Evolutionary conservation across 1,140 invertebrate genomes (phyloP), one percentile per base, ranked within the genome.

Genomic region (Manduca sexta): DNA sequence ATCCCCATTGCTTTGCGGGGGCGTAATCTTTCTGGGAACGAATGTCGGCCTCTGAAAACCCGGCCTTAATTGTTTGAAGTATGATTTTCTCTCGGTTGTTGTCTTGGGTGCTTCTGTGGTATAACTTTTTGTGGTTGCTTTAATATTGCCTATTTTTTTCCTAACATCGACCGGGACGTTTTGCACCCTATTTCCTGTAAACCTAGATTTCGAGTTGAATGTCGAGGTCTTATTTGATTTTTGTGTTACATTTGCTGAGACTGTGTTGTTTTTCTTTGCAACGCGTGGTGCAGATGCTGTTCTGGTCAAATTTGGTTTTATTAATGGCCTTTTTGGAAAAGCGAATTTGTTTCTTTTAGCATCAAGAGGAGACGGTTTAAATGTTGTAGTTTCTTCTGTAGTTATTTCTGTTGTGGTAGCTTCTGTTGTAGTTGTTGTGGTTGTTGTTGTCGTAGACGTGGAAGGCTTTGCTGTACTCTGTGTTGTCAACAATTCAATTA

Each of bases 161-260:
- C 64, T 76, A 11, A 74, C 37, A 52, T 86, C 84, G 16, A 86
- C 49, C 11, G 83, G 85, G 5, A 85, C 74, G 35, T 87, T 87
- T 68, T 86, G 85, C 14, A 69, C 55, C 31, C 85, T 69, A 33
- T 55, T 75, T 0, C 40, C 68, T 8, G 72, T 64, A 45, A 81
- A 81, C 45, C 83, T 63, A 5, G 73, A 69, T 52, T 77, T 82
- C 3, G 50, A 69, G 42, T 57, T 76, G 47, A 86, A 86, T 48
- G 62, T 59, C 13, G 72, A 58, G 0, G 77, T 84, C 55, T 82
- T 85, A 43, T 81, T 84, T 2, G 60, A 51, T 71, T 77, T 85
- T 21, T 72, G 69, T 17, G 56, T 66, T 13, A 52, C 48, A 59
- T 64, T 75, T 16, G 56, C 46, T 13, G 55, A 57, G 39, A 62